Evolutionary conservation across 2,888 invertebrate species (phyloP), one percentile per base, ranked within the genome.

Genomic region (Amphipyra tragopoginis): DNA sequence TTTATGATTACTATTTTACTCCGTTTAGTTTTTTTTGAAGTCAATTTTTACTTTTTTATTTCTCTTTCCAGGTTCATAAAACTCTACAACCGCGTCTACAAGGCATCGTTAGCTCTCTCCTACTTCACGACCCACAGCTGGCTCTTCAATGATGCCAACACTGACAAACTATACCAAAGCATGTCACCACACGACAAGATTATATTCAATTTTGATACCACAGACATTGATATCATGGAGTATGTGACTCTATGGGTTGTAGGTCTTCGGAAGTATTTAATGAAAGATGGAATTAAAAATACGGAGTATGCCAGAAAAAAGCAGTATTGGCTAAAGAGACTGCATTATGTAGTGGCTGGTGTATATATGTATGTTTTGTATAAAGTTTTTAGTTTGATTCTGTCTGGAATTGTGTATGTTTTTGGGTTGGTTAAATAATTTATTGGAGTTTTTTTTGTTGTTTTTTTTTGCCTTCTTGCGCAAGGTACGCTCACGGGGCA

Each of bases 171-270:
- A 9, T 63, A 53, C 49, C 48, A 64, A 0, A 38, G 29, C 6
- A 14, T 82, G 47, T 59, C 72, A 0, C 10, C 62, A 0, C 58
- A 49, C 3, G 82, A 83, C 55, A 71, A 54, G 10, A 51, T 62
- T 8, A 73, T 82, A 5, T 82, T 76, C 34, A 80, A 83, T 38
- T 81, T 79, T n/a, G 83, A 82, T 39, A 68, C 79, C 0, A 67
- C 67, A 0, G 50, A 60, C 13, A 73, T 83, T 0, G 69, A 82
- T 5, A 72, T 70, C 45, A 57, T 51, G 29, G 78, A 81, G 3
- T 70, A 69, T 1, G 61, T 81, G 2, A 52, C 70, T 1, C 8
- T 76, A 5, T 81, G 80, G 80, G 64, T 53, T 5, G 54, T 81
- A 0, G 81, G 81, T 0, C 11, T 80, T 0, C 40, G 81, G 5